Base-by-base conservation (phyloP, 1,140 invertebrate species). In the Philaenus spumarius region DNA sequence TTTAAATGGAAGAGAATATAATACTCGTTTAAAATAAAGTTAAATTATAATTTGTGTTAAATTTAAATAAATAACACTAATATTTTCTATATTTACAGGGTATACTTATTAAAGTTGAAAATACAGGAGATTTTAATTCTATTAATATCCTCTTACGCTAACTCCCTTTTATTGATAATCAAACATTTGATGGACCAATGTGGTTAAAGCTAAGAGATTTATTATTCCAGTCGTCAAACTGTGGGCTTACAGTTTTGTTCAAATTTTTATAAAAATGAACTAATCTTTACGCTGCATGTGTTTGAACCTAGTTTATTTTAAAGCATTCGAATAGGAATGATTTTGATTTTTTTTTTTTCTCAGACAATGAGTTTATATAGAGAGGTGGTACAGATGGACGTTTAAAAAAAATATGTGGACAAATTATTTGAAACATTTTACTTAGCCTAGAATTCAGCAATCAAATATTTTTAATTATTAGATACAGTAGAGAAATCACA, bases 61-160 rank as follows among this genome's bases (percentile, higher is more conserved):
- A 53, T 30, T 30, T 30, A 30, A 30, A 30, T 30, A 17, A 55
- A 55, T 55, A 53, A 60, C 55, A 48, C 47, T 57, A 22, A 59
- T 62, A 59, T 62, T 62, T 62, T 57, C 55, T 53, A 59, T 62
- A 59, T 46, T 62, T 47, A 62, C 61, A 62, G 61, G 61, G 61
- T 62, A 62, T 62, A 56, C 61, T 59, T 30, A 56, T 62, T 50
- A 54, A 58, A 48, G 26, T 45, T 55, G 57, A 54, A 47, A 59
- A 62, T 59, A 62, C 61, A 59, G 61, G 61, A 59, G 51, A 62
- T 59, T 52, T 59, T 59, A 23, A 58, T 59, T 56, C 26, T 54
- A 26, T 35, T 52, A 30, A 59, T 58, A 59, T 59, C 46, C 58
- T 39, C n/a, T 30, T 39, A 53, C 2, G 50, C 50, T 20, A 26